These are phyloP conservation scores for Myiopsitta monachus DNA, from an alignment of 2,113 vertebrate species.

Conservation along the genomic window DNA sequence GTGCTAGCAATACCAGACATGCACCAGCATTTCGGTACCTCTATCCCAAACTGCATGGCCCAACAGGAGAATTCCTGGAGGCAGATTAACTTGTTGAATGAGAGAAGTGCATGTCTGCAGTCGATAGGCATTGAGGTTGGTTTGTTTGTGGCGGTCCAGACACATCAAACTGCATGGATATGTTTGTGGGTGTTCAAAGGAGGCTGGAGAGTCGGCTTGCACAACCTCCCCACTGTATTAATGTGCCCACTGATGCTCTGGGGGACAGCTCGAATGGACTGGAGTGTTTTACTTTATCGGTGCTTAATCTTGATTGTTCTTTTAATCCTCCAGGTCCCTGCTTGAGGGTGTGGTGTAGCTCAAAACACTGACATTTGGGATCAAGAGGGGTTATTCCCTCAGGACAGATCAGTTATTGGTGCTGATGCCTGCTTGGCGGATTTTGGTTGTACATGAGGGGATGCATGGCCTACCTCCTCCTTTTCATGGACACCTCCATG, in stretches of 20 bases:
- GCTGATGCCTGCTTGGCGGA: neutral
- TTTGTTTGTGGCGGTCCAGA: neutral
- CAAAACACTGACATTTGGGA: neutral
- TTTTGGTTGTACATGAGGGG: neutral
- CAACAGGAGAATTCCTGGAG: neutral
- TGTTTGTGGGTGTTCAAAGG: neutral
- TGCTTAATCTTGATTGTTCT: neutral
- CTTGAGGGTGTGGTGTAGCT: neutral
- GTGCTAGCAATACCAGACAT: neutral
- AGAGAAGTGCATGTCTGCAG: neutral
- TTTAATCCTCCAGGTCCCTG: neutral
- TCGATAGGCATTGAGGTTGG: neutral
- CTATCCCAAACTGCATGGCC: neutral
- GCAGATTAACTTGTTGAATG: neutral
- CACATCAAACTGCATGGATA: neutral
- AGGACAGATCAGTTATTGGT: neutral
- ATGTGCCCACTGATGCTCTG: neutral
- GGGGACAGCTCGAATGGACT: neutral
- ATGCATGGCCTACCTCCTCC: fast-evolving
- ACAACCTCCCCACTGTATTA: neutral
- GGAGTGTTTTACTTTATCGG: neutral
- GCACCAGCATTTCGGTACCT: neutral
- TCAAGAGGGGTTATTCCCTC: neutral
- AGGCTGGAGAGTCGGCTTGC: neutral
- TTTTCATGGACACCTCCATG: neutral